Evolutionary conservation across 2,113 vertebrate genomes (phyloP).

Genomic region (Canis aureus): DNA sequence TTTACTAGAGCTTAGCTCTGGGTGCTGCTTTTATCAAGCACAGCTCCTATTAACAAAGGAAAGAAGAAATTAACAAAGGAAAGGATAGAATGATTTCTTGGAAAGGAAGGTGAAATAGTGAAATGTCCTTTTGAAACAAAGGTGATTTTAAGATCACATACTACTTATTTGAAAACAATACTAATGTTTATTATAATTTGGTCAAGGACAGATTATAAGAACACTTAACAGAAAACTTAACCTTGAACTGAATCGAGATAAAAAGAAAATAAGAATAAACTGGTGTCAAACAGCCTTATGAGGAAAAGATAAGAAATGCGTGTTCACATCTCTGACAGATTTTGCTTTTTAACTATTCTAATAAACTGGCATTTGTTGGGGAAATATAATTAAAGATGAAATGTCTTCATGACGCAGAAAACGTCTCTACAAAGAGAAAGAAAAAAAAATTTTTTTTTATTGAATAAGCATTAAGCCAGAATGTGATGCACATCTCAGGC

Average conservation of each 20-base stretch:
- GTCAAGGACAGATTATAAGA: background rate
- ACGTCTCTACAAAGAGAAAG: background rate
- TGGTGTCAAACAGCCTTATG: background rate
- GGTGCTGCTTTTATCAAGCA: constrained; percentile 48
- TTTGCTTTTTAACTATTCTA: background rate
- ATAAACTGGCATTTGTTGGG: background rate
- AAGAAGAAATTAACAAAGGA: background rate
- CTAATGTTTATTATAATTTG: background rate
- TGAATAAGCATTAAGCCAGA: background rate
- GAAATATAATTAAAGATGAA: background rate
- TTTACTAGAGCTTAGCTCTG: background rate
- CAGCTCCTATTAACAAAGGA: background rate
- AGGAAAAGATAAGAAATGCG: background rate
- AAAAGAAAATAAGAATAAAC: background rate
- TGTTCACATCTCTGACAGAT: background rate
- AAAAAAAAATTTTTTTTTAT: background rate
- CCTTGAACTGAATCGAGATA: background rate
- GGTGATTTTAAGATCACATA: background rate
- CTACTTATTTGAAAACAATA: background rate
- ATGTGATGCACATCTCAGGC: background rate
- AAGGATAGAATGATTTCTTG: background rate
- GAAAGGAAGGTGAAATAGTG: background rate
- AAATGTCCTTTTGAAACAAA: background rate
- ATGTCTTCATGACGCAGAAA: background rate
- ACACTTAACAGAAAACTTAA: background rate